These are phyloP conservation scores for Tetranychus piercei DNA, from an alignment of 2,888 invertebrate genomes.

Conservation along the genomic window DNA sequence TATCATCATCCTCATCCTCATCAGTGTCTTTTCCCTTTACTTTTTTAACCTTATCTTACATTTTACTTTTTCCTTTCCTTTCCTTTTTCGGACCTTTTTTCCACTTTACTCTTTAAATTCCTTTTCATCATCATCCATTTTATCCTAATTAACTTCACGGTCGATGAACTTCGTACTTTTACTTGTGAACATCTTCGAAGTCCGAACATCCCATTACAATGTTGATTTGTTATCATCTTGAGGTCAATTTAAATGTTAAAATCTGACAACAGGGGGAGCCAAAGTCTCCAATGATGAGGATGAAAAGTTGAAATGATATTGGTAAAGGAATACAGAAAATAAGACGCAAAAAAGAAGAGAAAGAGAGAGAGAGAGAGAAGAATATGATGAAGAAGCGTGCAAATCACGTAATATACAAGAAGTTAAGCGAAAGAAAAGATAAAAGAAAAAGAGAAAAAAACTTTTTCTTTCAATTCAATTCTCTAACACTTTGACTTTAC, in stretches of 20 bases:
- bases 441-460: not conserved
- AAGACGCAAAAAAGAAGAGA: not conserved
- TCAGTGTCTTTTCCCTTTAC: not conserved
- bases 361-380: conserved; percentile 2
- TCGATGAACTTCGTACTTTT: not conserved
- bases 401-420: not conserved
- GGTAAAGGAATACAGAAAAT: not conserved
- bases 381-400: not conserved
- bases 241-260: not conserved
- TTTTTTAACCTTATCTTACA: not conserved
- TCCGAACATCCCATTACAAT: not conserved
- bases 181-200: not conserved
- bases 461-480: not conserved
- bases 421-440: not conserved
- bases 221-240: not conserved
- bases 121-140: not conserved
- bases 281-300: not conserved
- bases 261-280: not conserved
- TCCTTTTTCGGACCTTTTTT: not conserved
- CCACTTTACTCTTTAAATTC: not conserved
- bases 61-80: conserved; percentile 2
- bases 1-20: not conserved
- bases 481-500: not conserved
- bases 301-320: not conserved
- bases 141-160: not conserved